These are phyloP conservation scores for Dermatemys mawii DNA, from an alignment of 2,113 vertebrate genomes.

Conservation along the genomic window DNA sequence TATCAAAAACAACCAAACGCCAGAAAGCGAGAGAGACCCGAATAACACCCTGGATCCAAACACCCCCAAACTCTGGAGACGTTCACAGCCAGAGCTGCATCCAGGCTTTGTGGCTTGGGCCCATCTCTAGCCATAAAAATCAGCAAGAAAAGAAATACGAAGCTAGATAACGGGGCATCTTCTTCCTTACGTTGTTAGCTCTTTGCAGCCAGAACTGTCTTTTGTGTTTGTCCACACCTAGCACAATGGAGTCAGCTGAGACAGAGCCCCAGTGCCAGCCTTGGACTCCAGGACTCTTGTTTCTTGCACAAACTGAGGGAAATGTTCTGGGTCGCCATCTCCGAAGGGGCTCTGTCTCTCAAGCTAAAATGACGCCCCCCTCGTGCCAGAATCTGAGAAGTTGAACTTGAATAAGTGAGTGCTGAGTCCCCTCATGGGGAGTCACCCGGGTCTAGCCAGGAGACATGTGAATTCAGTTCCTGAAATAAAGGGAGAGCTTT, in stretches of 20 bases:
- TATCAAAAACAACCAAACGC: background rate
- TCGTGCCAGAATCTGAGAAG: fast-evolving
- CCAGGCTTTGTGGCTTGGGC: slow-evolving; percentile 31
- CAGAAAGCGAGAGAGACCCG: slow-evolving; percentile 34
- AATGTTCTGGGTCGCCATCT: background rate
- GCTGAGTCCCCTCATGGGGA: background rate
- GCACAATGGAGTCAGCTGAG: too few species aligned
- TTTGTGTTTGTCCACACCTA: too few species aligned
- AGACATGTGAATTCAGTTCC: slow-evolving; percentile 40
- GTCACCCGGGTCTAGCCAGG: background rate
- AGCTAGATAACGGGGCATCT: slow-evolving; percentile 41
- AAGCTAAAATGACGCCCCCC: background rate
- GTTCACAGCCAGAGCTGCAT: background rate
- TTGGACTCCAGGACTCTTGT: background rate
- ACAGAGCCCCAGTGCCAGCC: fast-evolving
- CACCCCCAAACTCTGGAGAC: slow-evolving; percentile 21
- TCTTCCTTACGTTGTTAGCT: slow-evolving; percentile 27
- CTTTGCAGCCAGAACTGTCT: slow-evolving; percentile 41
- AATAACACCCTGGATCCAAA: slow-evolving; percentile 13
- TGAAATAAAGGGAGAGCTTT: slow-evolving; percentile 34
- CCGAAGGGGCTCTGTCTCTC: fast-evolving
- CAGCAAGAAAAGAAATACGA: slow-evolving; percentile 40
- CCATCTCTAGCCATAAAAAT: slow-evolving; percentile 37
- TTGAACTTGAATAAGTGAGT: background rate
- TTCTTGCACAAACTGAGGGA: background rate